Conservation (phyloP, 2,113 vertebrate genomes). For the Corythoichthys haematopterus region DNA sequence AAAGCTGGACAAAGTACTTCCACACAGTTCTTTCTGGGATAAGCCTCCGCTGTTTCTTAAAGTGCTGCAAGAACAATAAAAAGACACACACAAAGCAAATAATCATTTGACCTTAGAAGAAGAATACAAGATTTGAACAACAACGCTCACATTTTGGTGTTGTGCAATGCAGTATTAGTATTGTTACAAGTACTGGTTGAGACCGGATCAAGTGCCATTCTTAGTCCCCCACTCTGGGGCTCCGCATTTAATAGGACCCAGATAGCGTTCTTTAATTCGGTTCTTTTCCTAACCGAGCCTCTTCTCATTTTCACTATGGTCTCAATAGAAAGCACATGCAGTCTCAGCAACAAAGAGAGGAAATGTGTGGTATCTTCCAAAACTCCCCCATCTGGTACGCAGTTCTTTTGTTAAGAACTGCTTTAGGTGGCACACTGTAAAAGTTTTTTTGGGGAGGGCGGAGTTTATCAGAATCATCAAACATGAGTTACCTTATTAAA, state of each 20-base stretch:
- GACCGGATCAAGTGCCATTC: slow-evolving; percentile 20
- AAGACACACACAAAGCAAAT: slow-evolving; percentile 23
- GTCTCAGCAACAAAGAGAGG: slow-evolving; percentile 41
- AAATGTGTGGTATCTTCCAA: slow-evolving; percentile 58
- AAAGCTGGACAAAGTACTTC: slow-evolving; percentile 99
- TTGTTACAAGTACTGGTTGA: slow-evolving; percentile 21
- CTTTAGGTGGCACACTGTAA: slow-evolving; percentile 30
- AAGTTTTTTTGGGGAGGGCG: slow-evolving; percentile 24
- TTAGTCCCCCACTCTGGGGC: slow-evolving; percentile 28
- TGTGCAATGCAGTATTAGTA: slow-evolving; percentile 22
- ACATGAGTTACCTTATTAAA: slow-evolving; percentile 8
- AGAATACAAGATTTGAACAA: slow-evolving; percentile 28
- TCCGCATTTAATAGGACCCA: slow-evolving; percentile 61
- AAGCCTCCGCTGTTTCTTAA: slow-evolving; percentile 95
- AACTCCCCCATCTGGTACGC: slow-evolving; percentile 61
- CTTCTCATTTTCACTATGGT: slow-evolving; percentile 54
- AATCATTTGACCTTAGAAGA: slow-evolving; percentile 17
- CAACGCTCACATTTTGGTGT: slow-evolving; percentile 15
- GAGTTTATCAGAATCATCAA: slow-evolving; percentile 19
- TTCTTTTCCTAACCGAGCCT: slow-evolving; percentile 36
- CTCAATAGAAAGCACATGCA: slow-evolving; percentile 71
- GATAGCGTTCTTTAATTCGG: slow-evolving; percentile 40
- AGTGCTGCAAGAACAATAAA: slow-evolving; percentile 78
- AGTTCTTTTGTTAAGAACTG: slow-evolving; percentile 35
- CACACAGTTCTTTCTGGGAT: slow-evolving; percentile 97